These are phyloP conservation scores for Heterotis niloticus DNA, from an alignment of 2,113 vertebrate genomes.

Conservation along the genomic window DNA sequence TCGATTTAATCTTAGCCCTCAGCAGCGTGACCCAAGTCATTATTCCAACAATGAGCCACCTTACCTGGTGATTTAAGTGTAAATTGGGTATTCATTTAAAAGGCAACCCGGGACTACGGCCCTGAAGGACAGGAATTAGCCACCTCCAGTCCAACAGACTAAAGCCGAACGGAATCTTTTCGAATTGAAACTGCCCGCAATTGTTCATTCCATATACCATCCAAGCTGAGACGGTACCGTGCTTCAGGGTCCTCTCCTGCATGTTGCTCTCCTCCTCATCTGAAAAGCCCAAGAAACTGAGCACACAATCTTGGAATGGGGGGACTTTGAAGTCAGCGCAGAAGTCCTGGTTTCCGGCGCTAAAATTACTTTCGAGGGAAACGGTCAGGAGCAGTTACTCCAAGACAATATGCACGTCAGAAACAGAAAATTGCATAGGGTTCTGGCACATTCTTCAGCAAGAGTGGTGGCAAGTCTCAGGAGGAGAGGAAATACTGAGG, in stretches of 20 bases:
- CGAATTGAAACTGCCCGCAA: neutral
- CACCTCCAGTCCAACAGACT: too few species aligned
- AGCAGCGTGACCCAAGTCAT: neutral
- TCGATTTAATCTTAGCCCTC: neutral
- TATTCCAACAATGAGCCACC: neutral
- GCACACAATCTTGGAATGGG: conserved; percentile 90
- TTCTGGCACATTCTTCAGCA: too few species aligned
- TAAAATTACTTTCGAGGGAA: conserved; percentile 67
- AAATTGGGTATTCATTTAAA: neutral
- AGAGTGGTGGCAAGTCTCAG: neutral
- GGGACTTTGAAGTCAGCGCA: conserved; percentile 88
- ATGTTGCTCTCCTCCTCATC: conserved; percentile 91
- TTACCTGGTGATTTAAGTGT: conserved; percentile 4
- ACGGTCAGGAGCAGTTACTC: neutral
- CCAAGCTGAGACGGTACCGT: conserved; percentile 69
- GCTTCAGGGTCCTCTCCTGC: conserved; percentile 96
- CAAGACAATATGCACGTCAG: conserved; percentile 1
- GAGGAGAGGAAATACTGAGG: neutral
- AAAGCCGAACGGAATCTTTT: too few species aligned
- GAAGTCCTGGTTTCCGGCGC: conserved; percentile 78
- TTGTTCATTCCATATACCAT: neutral
- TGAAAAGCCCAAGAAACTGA: conserved; percentile 93
- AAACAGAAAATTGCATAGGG: neutral
- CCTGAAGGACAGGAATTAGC: neutral
- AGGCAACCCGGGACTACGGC: neutral